Base-by-base conservation (phyloP, 2,888 invertebrate genomes). In the Drosophila mettleri region DNA sequence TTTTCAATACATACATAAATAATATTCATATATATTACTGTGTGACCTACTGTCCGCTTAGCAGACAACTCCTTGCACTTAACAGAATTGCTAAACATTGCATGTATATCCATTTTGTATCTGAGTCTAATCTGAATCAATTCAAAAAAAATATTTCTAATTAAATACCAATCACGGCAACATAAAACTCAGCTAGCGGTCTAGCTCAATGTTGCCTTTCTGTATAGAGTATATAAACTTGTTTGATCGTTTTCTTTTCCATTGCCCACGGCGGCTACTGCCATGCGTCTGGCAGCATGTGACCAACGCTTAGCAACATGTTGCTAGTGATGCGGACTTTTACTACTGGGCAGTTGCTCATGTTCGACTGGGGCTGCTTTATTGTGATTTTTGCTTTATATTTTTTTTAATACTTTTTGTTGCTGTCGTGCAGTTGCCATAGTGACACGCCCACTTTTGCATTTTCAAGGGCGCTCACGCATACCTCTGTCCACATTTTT, bases 381-480 rank as follows among this genome's bases (percentile, higher is more conserved):
- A 61, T 58, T 52, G 69, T 58, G 73, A 64, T 74, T 63, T 27
- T 16, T 41, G 55, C n/a, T n/a, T 24, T 16, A 18, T n/a, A 5
- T 31, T 48, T 27, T 20, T 22, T 33, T 38, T 20, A n/a, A n/a
- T n/a, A 43, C n/a, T 22, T 49, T 41, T 12, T 27, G 48, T 20
- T 66, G 41, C 66, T 63, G 54, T 64, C 33, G 58, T 45, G 46
- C 16, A 43, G 82, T 80, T 80, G 80, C 74, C 78, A 83, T 83
- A 69, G 36, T 49, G 76, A 80, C 73, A 83, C 86, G 86, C 83
- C 86, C 53, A 78, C 83, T 80, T 70, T 78, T 49, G 64, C 53
- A 57, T 45, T 55, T 76, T 76, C 78, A 86, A 80, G 83, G 86
- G 80, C 86, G 61, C 65, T 53, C 58, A 52, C 62, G 55, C 48